Conservation (phyloP, 2,888 invertebrate species). For the Dasysyrphus tricinctus region DNA sequence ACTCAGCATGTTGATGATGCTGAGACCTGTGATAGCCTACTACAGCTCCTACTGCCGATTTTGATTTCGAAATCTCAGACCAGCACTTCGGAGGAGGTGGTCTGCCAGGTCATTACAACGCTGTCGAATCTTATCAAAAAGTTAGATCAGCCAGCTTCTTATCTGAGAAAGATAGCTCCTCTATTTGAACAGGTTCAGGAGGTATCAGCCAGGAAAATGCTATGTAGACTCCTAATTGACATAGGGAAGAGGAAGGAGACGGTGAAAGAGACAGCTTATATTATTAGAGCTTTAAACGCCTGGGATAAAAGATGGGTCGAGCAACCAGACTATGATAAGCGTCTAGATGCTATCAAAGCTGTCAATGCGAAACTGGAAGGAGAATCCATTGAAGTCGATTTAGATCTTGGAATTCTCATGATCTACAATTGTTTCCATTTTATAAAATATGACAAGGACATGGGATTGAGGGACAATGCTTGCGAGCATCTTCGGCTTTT, state of each 20-base stretch:
- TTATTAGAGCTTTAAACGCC: conserved; percentile 91
- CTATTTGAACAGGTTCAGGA: conserved; percentile 88
- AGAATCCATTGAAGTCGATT: conserved; percentile 84
- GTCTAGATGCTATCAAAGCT: conserved; percentile 90
- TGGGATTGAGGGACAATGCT: conserved; percentile 92
- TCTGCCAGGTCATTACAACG: conserved; percentile 89
- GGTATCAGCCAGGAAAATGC: conserved; percentile 87
- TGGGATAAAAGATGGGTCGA: conserved; percentile 95
- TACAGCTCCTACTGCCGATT: conserved; percentile 89
- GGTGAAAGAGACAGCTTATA: conserved; percentile 84
- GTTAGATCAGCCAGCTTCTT: conserved; percentile 86
- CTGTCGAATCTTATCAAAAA: conserved; percentile 90
- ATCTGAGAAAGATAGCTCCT: conserved; percentile 89
- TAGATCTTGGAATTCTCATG: conserved; percentile 88
- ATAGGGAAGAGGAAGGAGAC: conserved; percentile 84
- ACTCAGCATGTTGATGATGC: conserved; percentile 89
- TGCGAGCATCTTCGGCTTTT: conserved; percentile 89
- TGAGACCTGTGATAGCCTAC: conserved; percentile 87
- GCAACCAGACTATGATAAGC: conserved; percentile 94
- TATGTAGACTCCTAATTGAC: conserved; percentile 87
- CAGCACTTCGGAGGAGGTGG: conserved; percentile 87
- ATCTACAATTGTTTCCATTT: conserved; percentile 93
- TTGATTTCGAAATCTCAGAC: conserved; percentile 87
- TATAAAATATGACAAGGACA: conserved; percentile 91
- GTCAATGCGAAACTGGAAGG: conserved; percentile 85